Conservation (phyloP, 2,888 invertebrate genomes). For the Spisula solida region DNA sequence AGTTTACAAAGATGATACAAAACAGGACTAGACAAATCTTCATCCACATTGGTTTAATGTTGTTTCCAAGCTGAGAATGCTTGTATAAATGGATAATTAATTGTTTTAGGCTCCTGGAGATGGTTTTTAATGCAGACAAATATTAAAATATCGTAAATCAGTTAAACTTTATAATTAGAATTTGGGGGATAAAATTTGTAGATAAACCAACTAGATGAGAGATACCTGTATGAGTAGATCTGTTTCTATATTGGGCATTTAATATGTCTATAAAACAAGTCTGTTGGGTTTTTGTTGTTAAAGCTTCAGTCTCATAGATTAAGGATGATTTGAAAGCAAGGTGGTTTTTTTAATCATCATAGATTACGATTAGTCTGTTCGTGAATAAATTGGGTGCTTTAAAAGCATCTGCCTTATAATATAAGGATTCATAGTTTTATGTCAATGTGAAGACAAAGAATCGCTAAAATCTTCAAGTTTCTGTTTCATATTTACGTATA, state of each 20-base stretch:
- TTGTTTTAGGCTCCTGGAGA: background rate
- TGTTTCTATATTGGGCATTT: constrained; percentile 27
- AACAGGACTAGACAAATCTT: background rate
- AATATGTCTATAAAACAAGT: constrained; percentile 23
- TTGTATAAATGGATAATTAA: background rate
- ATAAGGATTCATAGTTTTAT: no score
- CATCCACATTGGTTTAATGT: background rate
- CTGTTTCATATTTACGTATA: no score
- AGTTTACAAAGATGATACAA: background rate
- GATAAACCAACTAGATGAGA: background rate
- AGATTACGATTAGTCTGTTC: no score
- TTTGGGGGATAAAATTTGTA: background rate
- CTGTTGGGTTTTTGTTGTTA: constrained; percentile 4
- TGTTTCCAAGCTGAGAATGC: background rate
- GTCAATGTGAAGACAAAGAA: no score
- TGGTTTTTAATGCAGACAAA: constrained; percentile 12
- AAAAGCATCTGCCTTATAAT: no score
- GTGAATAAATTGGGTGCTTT: no score
- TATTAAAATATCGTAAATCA: constrained; percentile 24
- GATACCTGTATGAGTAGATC: background rate
- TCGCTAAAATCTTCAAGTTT: no score
- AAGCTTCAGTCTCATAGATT: background rate
- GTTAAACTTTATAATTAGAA: constrained; percentile 28
- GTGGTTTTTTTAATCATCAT: background rate
- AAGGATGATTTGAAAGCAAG: background rate